Evolutionary conservation across 1,140 invertebrate species (phyloP).

Genomic region (Aphelenchoides fujianensis): DNA sequence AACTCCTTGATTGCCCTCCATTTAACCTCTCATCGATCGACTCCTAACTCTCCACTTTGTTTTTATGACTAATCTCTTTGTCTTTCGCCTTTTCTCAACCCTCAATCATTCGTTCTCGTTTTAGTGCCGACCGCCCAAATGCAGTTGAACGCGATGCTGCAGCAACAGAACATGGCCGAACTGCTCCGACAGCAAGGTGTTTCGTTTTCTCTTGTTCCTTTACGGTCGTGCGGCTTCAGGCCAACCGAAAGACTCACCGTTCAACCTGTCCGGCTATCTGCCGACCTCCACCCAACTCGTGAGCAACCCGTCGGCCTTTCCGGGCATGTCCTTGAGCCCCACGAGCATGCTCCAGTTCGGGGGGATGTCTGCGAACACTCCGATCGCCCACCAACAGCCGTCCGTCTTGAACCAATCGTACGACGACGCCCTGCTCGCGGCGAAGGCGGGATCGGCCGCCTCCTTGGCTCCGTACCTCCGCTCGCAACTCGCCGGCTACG

Average conservation of each 20-base stretch:
- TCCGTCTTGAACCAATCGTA: background rate
- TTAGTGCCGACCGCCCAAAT: slow-evolving; percentile 24
- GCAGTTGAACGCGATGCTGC: slow-evolving; percentile 29
- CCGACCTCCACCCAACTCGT: slow-evolving; percentile 20
- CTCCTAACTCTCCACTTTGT: background rate
- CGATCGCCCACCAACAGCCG: background rate
- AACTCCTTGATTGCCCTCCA: background rate
- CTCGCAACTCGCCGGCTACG: background rate
- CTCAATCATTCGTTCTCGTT: background rate
- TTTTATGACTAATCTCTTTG: background rate
- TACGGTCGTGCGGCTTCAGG: background rate
- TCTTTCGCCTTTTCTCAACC: background rate
- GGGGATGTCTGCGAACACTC: background rate
- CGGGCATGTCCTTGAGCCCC: slow-evolving; percentile 10
- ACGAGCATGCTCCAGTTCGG: background rate
- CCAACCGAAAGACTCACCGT: slow-evolving; percentile 3
- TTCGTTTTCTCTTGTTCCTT: no score
- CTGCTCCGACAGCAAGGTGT: slow-evolving; percentile 23
- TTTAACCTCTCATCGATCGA: background rate
- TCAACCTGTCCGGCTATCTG: slow-evolving; percentile 4
- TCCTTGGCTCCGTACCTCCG: background rate
- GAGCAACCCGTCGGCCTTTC: background rate
- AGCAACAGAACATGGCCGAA: slow-evolving; percentile 37
- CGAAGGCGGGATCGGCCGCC: background rate
- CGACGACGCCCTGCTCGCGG: background rate